These are phyloP conservation scores for Cladopsammia gracilis DNA, from an alignment of 64 coral and sea anemone genomes.

Conservation along the genomic window DNA sequence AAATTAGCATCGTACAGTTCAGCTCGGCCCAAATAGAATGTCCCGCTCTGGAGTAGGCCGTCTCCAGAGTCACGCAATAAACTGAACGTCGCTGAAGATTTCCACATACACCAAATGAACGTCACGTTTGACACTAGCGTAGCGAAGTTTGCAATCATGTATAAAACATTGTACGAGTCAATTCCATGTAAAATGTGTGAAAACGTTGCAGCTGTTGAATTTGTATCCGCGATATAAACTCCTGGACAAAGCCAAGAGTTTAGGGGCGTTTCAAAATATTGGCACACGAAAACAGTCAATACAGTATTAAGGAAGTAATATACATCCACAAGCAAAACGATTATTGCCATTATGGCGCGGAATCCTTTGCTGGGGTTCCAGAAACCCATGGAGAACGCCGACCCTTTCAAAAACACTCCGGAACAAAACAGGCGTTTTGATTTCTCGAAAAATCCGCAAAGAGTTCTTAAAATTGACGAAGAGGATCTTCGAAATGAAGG, in stretches of 20 bases:
- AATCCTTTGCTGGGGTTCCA: slow-evolving; percentile 61
- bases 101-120: slow-evolving; percentile 76
- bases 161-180: slow-evolving; percentile 28
- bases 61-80: no score
- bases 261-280: slow-evolving; percentile 5
- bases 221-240: background rate
- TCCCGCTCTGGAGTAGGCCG: slow-evolving; percentile 2
- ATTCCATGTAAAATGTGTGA: slow-evolving; percentile 1
- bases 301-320: slow-evolving; percentile 56
- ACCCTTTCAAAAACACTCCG: slow-evolving; percentile 41
- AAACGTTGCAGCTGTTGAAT: background rate
- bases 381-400: slow-evolving; percentile 10
- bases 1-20: slow-evolving; percentile 45
- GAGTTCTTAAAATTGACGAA: background rate
- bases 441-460: background rate
- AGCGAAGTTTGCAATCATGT: slow-evolving; percentile 26
- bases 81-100: background rate
- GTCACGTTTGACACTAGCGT: slow-evolving; percentile 54
- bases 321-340: slow-evolving; percentile 56
- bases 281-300: slow-evolving; percentile 52
- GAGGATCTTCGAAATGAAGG: background rate
- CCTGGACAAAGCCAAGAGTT: slow-evolving; percentile 51
- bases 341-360: slow-evolving; percentile 53
- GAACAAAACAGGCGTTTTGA: slow-evolving; percentile 26
- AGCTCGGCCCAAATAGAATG: slow-evolving; percentile 37